phyloP scores from a whole-genome alignment of 2,888 invertebrate genomes.

The Drosophila infuscata region DNA sequence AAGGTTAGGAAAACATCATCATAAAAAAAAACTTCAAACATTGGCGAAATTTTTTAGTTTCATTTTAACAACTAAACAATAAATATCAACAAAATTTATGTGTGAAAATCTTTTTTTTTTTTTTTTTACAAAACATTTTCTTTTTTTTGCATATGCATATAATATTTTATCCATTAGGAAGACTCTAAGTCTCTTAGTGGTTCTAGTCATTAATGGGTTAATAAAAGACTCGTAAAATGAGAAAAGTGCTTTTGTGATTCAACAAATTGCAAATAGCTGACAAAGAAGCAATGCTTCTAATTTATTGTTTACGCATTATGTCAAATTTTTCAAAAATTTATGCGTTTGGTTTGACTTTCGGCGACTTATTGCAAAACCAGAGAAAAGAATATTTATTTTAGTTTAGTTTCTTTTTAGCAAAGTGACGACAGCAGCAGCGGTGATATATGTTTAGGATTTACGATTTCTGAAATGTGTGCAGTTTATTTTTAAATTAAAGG shows the following conservation, averaged over 20 bases:
- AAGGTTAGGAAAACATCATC: conserved; percentile 15
- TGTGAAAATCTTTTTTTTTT: conserved; percentile 19
- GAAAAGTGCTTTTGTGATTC: conserved; percentile 1
- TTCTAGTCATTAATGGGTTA: conserved; percentile 56
- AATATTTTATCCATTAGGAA: conserved; percentile 41
- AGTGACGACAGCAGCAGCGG: conserved; percentile 70
- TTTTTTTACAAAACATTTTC: neutral
- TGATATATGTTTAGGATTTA: conserved; percentile 40
- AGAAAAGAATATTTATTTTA: conserved; percentile 1
- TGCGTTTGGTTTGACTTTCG: conserved; percentile 44
- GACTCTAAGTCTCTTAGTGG: conserved; percentile 48
- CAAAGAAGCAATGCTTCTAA: conserved; percentile 22
- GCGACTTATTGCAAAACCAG: conserved; percentile 27
- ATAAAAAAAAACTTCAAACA: conserved; percentile 10
- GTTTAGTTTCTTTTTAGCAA: conserved; percentile 3
- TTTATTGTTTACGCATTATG: conserved; percentile 25
- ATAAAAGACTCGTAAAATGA: conserved; percentile 54
- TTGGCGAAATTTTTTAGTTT: conserved; percentile 12
- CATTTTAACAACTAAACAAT: conserved; percentile 71
- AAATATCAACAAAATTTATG: conserved; percentile 42
- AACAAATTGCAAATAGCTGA: conserved; percentile 4
- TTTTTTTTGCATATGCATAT: conserved; percentile 4
- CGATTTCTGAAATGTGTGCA: conserved; percentile 17
- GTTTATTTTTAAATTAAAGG: conserved; percentile 14
- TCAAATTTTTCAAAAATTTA: conserved; percentile 55